phyloP scores from a whole-genome alignment of 2,888 invertebrate species.

The Ellobium chinense region DNA sequence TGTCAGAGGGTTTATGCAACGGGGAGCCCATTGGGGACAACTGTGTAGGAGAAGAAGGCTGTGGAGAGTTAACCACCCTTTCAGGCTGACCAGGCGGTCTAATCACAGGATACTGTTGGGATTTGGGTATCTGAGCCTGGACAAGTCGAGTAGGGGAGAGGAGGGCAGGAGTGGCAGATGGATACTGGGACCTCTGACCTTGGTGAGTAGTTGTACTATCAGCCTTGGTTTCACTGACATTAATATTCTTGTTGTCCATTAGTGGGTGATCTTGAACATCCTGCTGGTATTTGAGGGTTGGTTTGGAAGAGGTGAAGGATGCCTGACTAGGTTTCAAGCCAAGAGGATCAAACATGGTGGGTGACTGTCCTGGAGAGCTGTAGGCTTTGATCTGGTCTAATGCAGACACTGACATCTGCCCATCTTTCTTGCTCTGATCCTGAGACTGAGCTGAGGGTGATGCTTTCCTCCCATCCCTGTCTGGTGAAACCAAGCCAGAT shows the following conservation, averaged over 20 bases:
- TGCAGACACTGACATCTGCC: conserved; percentile 11
- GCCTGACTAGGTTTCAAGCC: background rate
- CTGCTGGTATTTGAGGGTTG: background rate
- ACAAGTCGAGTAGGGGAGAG: conserved; percentile 11
- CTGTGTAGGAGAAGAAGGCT: conserved; percentile 7
- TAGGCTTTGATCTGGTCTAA: conserved; percentile 36
- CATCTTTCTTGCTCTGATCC: background rate
- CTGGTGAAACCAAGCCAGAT: conserved; percentile 11
- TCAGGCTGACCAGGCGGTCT: background rate
- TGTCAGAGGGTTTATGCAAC: background rate
- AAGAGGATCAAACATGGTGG: background rate
- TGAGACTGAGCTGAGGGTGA: background rate
- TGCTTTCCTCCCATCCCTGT: background rate
- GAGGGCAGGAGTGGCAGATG: conserved; percentile 4
- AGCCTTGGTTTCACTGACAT: background rate
- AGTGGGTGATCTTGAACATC: background rate
- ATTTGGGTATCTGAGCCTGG: conserved; percentile 11
- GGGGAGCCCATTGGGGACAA: conserved; percentile 34
- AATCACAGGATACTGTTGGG: background rate
- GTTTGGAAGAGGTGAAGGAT: background rate
- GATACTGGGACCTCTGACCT: conserved; percentile 27
- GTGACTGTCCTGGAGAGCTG: conserved; percentile 32
- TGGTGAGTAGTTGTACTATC: conserved; percentile 5
- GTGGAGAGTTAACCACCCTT: background rate
- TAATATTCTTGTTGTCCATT: background rate